Conservation (phyloP, 2,888 invertebrate genomes). For the Apamea crenata region DNA sequence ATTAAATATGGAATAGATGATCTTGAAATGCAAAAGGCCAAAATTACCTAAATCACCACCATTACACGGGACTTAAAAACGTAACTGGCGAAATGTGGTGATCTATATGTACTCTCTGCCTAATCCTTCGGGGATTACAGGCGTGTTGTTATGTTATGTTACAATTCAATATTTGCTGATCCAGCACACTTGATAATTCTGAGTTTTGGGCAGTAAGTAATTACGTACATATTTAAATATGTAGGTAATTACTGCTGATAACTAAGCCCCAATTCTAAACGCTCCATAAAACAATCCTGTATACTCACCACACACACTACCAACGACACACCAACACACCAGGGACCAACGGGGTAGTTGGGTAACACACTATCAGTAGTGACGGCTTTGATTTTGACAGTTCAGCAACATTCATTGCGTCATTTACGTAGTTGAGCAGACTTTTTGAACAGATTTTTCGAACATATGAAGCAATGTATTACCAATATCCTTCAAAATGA, state of each 20-base stretch:
- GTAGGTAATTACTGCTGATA: neutral
- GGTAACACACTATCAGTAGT: too few species aligned
- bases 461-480: neutral
- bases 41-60: neutral
- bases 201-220: neutral
- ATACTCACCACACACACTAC: neutral
- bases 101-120: neutral
- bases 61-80: neutral
- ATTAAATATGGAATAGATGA: neutral
- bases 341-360: neutral
- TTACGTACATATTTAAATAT: too few species aligned
- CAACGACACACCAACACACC: neutral
- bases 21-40: neutral
- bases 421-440: neutral
- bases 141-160: neutral
- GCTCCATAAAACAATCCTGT: neutral
- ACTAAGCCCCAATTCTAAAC: neutral
- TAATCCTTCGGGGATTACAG: neutral
- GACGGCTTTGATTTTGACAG: neutral
- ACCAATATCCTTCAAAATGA: too few species aligned
- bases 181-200: neutral
- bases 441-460: neutral
- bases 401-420: neutral
- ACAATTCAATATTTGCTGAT: neutral
- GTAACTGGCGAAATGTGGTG: neutral